Evolutionary conservation across 1,140 invertebrate species (phyloP).

Genomic region (Drosophila erecta): DNA sequence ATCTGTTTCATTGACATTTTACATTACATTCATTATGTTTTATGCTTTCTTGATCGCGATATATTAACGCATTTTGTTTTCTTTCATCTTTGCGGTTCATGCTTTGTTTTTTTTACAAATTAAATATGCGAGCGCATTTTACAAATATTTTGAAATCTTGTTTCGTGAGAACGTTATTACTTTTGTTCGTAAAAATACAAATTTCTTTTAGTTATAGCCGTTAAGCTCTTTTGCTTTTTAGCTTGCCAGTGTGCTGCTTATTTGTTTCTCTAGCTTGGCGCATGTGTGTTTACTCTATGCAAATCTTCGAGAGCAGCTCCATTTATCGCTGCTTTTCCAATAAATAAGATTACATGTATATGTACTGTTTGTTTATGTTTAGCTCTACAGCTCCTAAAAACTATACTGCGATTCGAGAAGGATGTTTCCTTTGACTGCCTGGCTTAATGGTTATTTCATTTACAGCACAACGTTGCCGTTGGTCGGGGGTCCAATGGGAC

Average conservation of each 20-base stretch:
- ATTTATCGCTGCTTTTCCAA: constrained; percentile 53
- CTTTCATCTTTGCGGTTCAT: constrained; percentile 27
- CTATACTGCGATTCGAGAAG: constrained; percentile 52
- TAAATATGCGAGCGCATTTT: constrained; percentile 44
- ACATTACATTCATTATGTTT: constrained; percentile 43
- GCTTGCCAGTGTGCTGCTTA: constrained; percentile 3
- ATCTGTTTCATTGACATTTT: constrained; percentile 43
- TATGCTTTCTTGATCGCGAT: constrained; percentile 16
- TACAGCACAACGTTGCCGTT: constrained; percentile 81
- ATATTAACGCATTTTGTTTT: constrained; percentile 14
- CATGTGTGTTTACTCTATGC: constrained; percentile 30
- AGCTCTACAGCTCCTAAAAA: constrained; percentile 32
- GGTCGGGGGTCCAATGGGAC: constrained; percentile 82
- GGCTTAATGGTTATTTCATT: constrained; percentile 20
- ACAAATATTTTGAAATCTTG: constrained; percentile 43
- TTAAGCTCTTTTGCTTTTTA: constrained; percentile 3
- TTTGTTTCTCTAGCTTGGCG: constrained; percentile 28
- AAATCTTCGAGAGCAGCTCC: constrained; percentile 41
- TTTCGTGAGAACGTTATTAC: constrained; percentile 13
- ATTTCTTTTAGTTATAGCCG: constrained; percentile 13
- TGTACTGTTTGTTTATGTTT: constrained; percentile 59
- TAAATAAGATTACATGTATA: constrained; percentile 77
- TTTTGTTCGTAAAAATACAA: constrained; percentile 54
- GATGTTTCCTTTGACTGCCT: constrained; percentile 23
- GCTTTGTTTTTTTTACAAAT: constrained; percentile 29